Conservation (phyloP, 2,888 invertebrate genomes). For the Brachyptera putata region DNA sequence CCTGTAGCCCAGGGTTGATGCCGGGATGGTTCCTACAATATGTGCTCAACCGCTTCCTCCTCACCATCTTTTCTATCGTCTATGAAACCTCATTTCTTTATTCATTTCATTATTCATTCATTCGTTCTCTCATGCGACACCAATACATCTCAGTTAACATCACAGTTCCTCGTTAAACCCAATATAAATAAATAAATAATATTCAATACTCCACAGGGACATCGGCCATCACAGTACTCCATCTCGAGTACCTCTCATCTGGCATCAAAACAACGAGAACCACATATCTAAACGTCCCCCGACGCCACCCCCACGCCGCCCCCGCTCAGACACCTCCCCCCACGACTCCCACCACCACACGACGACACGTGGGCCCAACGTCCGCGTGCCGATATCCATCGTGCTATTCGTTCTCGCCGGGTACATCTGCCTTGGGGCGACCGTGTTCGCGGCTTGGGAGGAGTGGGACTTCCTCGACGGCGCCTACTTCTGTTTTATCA, state of each 20-base stretch:
- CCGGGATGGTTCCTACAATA: no score
- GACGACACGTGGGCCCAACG: constrained; percentile 35
- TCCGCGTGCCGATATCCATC: constrained; percentile 57
- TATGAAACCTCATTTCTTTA: no score
- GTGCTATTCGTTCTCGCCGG: constrained; percentile 64
- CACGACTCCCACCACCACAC: constrained; percentile 35
- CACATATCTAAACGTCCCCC: constrained; percentile 30
- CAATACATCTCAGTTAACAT: no score
- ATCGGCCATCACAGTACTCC: constrained; percentile 70
- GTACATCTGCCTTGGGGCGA: constrained; percentile 73
- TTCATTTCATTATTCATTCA: no score
- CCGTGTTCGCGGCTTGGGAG: constrained; percentile 73
- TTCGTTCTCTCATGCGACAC: no score
- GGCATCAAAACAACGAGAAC: constrained; percentile 44
- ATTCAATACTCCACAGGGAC: no score
- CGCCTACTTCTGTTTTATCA: constrained; percentile 80
- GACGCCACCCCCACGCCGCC: constrained; percentile 38
- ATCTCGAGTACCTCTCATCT: constrained; percentile 69
- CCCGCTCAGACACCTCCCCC: constrained; percentile 47
- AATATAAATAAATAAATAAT: no score
- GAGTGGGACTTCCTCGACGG: constrained; percentile 78
- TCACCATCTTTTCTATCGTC: no score
- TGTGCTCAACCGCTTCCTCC: no score
- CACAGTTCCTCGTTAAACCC: no score
- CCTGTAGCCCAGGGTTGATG: no score